Percentiles rank a stretch among this genome's conserved stretches.
These are phyloP conservation scores for Phoxinus phoxinus DNA, from an alignment of 2,113 vertebrate species.

Conservation along the genomic window DNA sequence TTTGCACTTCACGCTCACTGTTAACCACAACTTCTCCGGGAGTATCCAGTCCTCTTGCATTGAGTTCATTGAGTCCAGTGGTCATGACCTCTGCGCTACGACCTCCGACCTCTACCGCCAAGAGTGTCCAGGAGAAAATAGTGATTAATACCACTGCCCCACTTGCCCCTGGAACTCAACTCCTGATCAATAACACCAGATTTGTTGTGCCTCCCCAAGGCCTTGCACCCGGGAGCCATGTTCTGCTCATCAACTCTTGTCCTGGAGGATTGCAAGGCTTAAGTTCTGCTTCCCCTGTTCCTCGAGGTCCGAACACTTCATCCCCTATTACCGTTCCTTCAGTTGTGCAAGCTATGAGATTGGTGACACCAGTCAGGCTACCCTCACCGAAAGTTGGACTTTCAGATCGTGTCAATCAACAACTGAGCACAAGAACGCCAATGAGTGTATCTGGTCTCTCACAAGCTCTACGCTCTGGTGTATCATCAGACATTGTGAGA, in stretches of 20 bases:
- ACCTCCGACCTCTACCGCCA: slow-evolving; percentile 64
- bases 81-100: slow-evolving; percentile 30
- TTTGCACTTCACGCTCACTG: slow-evolving; percentile 51
- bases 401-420: slow-evolving; percentile 27
- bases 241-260: slow-evolving; percentile 83
- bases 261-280: neutral
- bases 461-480: slow-evolving; percentile 26
- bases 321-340: slow-evolving; percentile 40
- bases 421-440: slow-evolving; percentile 28
- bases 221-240: slow-evolving; percentile 89
- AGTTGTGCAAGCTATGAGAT: slow-evolving; percentile 52
- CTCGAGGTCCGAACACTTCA: neutral
- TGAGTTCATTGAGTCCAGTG: slow-evolving; percentile 37
- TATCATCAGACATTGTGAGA: slow-evolving; percentile 33
- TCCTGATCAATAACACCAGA: slow-evolving; percentile 88
- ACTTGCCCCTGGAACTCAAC: slow-evolving; percentile 92
- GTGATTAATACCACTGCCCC: slow-evolving; percentile 89
- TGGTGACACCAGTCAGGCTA: slow-evolving; percentile 46
- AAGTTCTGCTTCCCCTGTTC: neutral
- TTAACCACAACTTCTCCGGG: slow-evolving; percentile 57
- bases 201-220: slow-evolving; percentile 95
- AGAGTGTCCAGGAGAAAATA: slow-evolving; percentile 86
- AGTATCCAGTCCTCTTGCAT: slow-evolving; percentile 63
- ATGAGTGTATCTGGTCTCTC: slow-evolving; percentile 29
- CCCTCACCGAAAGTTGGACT: slow-evolving; percentile 36